Evolutionary conservation across 2,888 invertebrate genomes (phyloP).

Genomic region (Xylocampa areola): DNA sequence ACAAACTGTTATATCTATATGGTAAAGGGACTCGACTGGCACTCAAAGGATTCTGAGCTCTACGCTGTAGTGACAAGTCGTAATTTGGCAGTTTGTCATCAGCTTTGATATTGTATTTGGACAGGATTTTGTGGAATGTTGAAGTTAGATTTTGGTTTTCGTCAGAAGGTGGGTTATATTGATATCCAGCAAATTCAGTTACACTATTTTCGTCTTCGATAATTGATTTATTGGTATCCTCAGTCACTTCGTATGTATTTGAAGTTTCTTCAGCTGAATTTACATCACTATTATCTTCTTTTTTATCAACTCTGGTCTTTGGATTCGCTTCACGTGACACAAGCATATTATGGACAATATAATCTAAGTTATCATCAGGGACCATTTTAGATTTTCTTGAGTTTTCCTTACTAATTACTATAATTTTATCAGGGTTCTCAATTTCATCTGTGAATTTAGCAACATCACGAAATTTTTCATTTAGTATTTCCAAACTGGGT

Average conservation of each 20-base stretch:
- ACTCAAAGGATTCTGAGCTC: conserved; percentile 49
- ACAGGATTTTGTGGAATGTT: conserved; percentile 67
- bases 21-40: conserved; percentile 57
- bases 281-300: conserved; percentile 1
- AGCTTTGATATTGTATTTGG: conserved; percentile 75
- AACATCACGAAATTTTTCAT: neutral
- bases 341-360: neutral
- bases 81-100: conserved; percentile 77
- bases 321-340: neutral
- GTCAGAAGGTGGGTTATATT: conserved; percentile 42
- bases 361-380: neutral
- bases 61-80: conserved; percentile 67
- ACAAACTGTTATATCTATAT: conserved; percentile 85
- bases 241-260: conserved; percentile 67
- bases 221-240: conserved; percentile 50
- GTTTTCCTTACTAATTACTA: neutral
- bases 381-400: conserved; percentile 40
- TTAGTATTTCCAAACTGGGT: neutral
- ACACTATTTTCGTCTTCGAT: conserved; percentile 24
- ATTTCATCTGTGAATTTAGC: neutral
- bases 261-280: conserved; percentile 1
- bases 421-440: neutral
- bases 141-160: conserved; percentile 57
- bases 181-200: conserved; percentile 45
- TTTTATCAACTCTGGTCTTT: neutral